phyloP scores from a whole-genome alignment of 2,797 vertebrate species.

The Iguana delicatissima region DNA sequence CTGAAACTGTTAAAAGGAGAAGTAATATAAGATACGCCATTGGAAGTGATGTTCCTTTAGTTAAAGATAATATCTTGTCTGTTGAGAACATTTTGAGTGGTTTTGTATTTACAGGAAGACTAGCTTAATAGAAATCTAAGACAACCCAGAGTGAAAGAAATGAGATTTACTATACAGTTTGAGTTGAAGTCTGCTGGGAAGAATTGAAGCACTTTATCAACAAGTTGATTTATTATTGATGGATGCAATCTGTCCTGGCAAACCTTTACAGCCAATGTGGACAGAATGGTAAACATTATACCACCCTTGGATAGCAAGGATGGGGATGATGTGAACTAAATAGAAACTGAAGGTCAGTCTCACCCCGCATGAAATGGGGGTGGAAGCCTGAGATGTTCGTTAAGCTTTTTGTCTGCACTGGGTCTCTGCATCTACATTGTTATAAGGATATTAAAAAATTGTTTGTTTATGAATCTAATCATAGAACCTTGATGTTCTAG shows the following conservation, averaged over 20 bases:
- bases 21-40: too few species aligned
- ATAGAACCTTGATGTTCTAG: too few species aligned
- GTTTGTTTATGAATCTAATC: too few species aligned
- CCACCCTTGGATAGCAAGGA: neutral
- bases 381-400: neutral
- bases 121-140: too few species aligned
- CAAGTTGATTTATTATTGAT: constrained; percentile 69
- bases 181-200: constrained; percentile 53
- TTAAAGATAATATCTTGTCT: neutral
- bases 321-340: neutral
- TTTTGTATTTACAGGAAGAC: constrained; percentile 20
- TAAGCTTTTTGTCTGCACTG: neutral
- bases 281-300: constrained; percentile 8
- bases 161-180: too few species aligned
- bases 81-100: constrained; percentile 38
- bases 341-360: neutral
- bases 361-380: neutral
- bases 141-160: too few species aligned
- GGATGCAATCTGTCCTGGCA: constrained; percentile 25
- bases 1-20: too few species aligned
- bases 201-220: constrained; percentile 74
- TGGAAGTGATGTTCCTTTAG: too few species aligned
- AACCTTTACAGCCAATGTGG: constrained; percentile 16
- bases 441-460: neutral
- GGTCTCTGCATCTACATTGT: neutral